A percentile compares a stretch with the other conserved stretches of the same genome.
These are phyloP conservation scores for Nesometra sesokonis DNA, from an alignment of 35 echinoderm and acorn worm species.

Conservation along the genomic window DNA sequence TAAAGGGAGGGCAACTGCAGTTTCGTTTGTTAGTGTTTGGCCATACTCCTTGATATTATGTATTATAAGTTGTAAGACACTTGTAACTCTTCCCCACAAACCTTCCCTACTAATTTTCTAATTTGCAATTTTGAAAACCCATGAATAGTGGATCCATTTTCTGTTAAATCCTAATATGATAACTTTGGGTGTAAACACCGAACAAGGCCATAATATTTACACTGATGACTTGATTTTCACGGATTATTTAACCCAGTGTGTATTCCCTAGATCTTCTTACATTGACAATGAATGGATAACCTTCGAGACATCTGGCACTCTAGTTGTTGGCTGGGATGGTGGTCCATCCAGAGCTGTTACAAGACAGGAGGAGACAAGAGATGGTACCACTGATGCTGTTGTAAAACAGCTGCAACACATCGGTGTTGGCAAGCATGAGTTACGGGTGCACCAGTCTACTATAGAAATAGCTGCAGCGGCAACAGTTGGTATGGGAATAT, in stretches of 20 bases:
- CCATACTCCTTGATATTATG: too few relatives aligned
- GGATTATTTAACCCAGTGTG: background rate
- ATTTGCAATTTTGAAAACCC: too few relatives aligned
- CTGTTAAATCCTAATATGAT: too few relatives aligned
- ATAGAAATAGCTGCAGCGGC: constrained; percentile 88
- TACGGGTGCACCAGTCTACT: constrained; percentile 39
- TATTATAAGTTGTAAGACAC: too few relatives aligned
- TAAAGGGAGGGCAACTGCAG: too few relatives aligned
- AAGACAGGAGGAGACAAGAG: constrained; percentile 29
- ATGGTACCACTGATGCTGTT: background rate
- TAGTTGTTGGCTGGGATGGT: constrained; percentile 93
- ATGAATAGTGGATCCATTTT: too few relatives aligned
- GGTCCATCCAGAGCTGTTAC: constrained; percentile 54
- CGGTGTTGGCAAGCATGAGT: constrained; percentile 25
- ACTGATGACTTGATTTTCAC: background rate
- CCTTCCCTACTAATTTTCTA: too few relatives aligned
- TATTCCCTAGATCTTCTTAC: constrained; percentile 62
- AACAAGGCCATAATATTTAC: background rate
- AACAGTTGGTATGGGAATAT: constrained; percentile 85
- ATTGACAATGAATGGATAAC: constrained; percentile 97
- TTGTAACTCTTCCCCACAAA: too few relatives aligned
- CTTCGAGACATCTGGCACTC: constrained; percentile 70
- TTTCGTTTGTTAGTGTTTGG: too few relatives aligned
- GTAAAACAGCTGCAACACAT: constrained; percentile 56
- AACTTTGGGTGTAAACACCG: too few relatives aligned